Base-by-base conservation (phyloP, 2,888 invertebrate species). In the Spicauda simplicius region DNA sequence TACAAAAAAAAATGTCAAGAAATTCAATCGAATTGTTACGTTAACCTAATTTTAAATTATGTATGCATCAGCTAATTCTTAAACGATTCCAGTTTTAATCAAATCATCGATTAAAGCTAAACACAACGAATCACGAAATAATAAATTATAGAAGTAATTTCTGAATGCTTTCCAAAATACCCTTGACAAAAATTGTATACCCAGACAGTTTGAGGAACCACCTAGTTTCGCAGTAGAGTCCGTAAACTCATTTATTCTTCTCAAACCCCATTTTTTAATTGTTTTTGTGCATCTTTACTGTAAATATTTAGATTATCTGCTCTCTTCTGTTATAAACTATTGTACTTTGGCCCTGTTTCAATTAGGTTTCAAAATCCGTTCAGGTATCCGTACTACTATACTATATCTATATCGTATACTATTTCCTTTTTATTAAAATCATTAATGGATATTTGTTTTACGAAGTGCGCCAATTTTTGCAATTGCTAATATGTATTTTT, bases 231-330 rank as follows among this genome's bases (percentile, higher is more conserved):
- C 18, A 52, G 11, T 52, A 14, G 20, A 58, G 41, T 58, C 16
- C 77, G 83, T 84, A 76, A 88, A 90, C 92, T 93, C 92, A 91
- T 92, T 90, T 85, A 88, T 84, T 92, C 92, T 92, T 91, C 89
- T 88, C 85, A 84, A 88, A 89, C 91, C 92, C 90, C 91, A 90
- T 91, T 85, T 85, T 86, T 87, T 82, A 85, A 2, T 86, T 84
- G 74, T 85, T 83, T 76, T 85, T 84, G 82, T 83, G 84, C 84
- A 81, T 87, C 45, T 68, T 16, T 48, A 48, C 48, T 48, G 14
- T 48, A 16, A 16, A 48, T 16, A 48, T 48, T 16, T 16, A 41
- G 41, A 41, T 48, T 16, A 16, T 4, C 16, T 48, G 16, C 7
- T 48, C 14, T 48, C 4, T 48, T 48, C 7, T 48, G 25, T 25